phyloP scores from a whole-genome alignment of 2,113 vertebrate species.

The Ploceus nigricollis region DNA sequence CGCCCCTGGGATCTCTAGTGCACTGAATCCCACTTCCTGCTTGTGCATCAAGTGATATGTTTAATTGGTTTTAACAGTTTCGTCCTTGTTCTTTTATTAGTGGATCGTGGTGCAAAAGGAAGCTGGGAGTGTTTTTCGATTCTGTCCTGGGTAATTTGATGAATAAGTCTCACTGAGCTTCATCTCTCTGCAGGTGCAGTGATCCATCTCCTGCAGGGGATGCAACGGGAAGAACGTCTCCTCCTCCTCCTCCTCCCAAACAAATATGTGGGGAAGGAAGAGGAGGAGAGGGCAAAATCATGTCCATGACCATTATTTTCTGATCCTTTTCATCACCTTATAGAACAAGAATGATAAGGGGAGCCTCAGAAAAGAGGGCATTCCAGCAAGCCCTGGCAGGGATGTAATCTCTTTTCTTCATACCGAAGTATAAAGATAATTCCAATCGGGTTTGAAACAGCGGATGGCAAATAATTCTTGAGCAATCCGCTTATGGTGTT shows the following conservation, averaged over 20 bases:
- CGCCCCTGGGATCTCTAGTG: background rate
- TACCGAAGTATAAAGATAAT: conserved; percentile 64
- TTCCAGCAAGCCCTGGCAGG: conserved; percentile 16
- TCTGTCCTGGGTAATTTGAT: background rate
- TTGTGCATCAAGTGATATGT: background rate
- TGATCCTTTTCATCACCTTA: background rate
- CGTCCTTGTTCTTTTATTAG: background rate
- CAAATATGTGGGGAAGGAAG: background rate
- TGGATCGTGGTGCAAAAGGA: background rate
- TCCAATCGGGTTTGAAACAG: conserved; percentile 63
- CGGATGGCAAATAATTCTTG: conserved; percentile 70
- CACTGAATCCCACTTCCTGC: background rate
- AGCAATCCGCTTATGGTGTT: conserved; percentile 72
- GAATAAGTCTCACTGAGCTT: background rate
- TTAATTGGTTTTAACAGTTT: conserved; percentile 36
- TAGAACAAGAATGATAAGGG: background rate
- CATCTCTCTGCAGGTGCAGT: background rate
- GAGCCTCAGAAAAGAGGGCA: conserved; percentile 39
- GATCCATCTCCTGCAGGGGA: background rate
- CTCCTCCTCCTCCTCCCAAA: background rate
- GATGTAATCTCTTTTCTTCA: conserved; percentile 65
- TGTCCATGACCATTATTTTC: background rate
- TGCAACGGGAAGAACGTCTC: background rate
- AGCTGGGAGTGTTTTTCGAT: background rate
- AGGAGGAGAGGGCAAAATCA: background rate